Evolutionary conservation across 2,797 vertebrate species (phyloP), one percentile per base, ranked within the genome.

Genomic region (Aratinga solstitialis): DNA sequence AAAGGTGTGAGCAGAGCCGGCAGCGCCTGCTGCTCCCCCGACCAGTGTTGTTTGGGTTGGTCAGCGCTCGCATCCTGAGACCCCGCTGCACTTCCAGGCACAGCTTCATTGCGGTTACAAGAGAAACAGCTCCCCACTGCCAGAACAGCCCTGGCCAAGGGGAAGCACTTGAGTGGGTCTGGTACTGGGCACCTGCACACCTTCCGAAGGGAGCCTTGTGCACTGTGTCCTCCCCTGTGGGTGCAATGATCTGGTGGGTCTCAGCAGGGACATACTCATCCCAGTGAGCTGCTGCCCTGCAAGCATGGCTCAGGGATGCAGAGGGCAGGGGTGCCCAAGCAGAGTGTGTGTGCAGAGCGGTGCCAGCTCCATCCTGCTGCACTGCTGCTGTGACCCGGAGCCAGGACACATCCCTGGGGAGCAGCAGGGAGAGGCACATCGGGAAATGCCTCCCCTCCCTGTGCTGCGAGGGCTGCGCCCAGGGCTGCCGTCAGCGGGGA

Each of bases 221-320:
- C 2, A 2, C 58, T 4, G 2, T 5, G 22, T 38, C 16, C 45
- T 47, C 42, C 42, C 4, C 47, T 18, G 2, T 3, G 62, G 36
- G 80, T 51, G 50, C 74, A 36, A 45, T 9, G 54, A 34, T 56
- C 50, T 17, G 73, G 27, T 3, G 36, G 43, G 30, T 34, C n/a
- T 18, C 59, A 6, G 82, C 9, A 10, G 51, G 34, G 40, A n/a
- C 0, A 1, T 27, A 22, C 14, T 30, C 3, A 0, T n/a, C 32
- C 23, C 5, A 0, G 10, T 2, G 7, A n/a, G 50, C 38, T 2
- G 17, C 51, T 58, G 34, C 54, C 54, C 62, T 29, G 40, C 48
- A 8, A 62, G 54, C 23, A 3, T 0, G 1, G 38, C 77, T 10
- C 2, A 0, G 40, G 45, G 51, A 7, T 2, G 2, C 2, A 1